These are phyloP conservation scores for Phalacrocorax aristotelis DNA, from an alignment of 2,113 vertebrate genomes.

Conservation along the genomic window DNA sequence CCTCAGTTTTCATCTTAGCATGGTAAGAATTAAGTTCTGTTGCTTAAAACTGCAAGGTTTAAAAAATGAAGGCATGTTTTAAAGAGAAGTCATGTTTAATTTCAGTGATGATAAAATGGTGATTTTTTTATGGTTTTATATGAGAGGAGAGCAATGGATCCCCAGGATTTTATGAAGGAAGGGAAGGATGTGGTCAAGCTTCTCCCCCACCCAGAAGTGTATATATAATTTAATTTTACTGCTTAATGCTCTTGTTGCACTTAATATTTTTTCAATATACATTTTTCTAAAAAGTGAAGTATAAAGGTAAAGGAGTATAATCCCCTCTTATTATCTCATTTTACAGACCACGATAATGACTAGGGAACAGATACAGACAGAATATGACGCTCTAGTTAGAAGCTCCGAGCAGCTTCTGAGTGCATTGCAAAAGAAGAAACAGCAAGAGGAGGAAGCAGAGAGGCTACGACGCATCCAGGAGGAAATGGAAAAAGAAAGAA, in stretches of 20 bases:
- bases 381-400: constrained; percentile 83
- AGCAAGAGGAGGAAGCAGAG: constrained; percentile 93
- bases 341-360: constrained; percentile 85
- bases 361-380: constrained; percentile 88
- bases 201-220: not conserved
- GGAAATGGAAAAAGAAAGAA: constrained; percentile 92
- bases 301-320: not conserved
- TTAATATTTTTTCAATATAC: not conserved
- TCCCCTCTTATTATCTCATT: not conserved
- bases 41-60: not conserved
- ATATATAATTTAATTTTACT: not conserved
- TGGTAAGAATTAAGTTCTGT: not conserved
- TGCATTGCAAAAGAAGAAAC: constrained; percentile 90
- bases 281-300: not conserved
- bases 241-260: not conserved
- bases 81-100: not conserved
- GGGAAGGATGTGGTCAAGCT: not conserved
- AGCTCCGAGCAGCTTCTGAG: constrained; percentile 89
- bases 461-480: constrained; percentile 89
- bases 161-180: not conserved
- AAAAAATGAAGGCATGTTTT: not conserved
- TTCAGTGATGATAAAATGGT: not conserved
- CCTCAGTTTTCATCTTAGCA: not conserved
- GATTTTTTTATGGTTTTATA: not conserved
- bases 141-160: not conserved